phyloP scores from a whole-genome alignment of 2,888 invertebrate species.

The Limnephilus lunatus region DNA sequence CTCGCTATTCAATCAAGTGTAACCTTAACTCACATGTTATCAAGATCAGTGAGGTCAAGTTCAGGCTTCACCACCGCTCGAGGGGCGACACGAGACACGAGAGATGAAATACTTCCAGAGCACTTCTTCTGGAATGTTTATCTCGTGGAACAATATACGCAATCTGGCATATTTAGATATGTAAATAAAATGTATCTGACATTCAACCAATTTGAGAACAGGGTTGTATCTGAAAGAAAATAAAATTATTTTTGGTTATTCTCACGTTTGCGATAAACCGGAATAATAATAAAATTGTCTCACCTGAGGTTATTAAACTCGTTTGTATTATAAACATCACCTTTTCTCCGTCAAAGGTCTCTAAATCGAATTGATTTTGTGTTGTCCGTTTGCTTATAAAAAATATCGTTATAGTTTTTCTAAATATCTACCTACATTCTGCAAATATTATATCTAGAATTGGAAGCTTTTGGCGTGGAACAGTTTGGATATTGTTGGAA shows the following conservation, averaged over 20 bases:
- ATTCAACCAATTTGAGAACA: neutral
- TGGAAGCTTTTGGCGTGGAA: neutral
- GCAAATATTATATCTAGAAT: neutral
- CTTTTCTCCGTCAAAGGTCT: neutral
- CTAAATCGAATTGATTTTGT: neutral
- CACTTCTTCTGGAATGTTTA: neutral
- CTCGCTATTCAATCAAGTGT: slow-evolving; percentile 56
- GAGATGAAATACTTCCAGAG: neutral
- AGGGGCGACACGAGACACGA: neutral
- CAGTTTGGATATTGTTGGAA: too few species aligned
- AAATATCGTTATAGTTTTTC: too few species aligned
- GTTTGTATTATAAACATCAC: neutral
- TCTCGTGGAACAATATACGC: neutral
- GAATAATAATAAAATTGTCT: neutral
- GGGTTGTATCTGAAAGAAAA: neutral
- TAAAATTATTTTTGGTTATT: too few species aligned
- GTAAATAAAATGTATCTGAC: neutral
- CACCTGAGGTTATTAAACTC: neutral
- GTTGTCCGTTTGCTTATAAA: neutral
- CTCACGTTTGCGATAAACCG: neutral
- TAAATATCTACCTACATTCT: too few species aligned
- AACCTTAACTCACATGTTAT: slow-evolving; percentile 48
- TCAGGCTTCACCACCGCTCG: slow-evolving; percentile 32
- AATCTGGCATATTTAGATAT: neutral
- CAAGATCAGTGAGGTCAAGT: slow-evolving; percentile 63